A percentile compares a stretch with the other conserved stretches of the same genome.
phyloP scores from a whole-genome alignment of 2,797 vertebrate species.

The Sphaeramia orbicularis region DNA sequence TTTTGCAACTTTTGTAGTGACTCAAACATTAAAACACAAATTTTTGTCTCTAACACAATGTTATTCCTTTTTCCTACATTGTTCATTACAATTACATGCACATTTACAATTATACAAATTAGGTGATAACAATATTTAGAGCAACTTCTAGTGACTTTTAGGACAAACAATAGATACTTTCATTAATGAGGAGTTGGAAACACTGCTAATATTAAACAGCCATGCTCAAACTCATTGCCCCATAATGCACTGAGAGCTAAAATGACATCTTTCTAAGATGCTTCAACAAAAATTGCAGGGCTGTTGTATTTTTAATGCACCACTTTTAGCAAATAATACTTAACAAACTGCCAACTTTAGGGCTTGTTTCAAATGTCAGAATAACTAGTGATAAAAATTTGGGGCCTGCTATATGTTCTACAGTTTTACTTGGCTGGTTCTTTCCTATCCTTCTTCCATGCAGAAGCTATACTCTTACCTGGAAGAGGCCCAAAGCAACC shows the following conservation, averaged over 20 bases:
- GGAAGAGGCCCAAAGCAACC: conserved; percentile 29
- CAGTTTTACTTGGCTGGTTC: background rate
- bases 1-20: too few species aligned
- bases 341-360: background rate
- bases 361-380: background rate
- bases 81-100: too few species aligned
- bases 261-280: background rate
- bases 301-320: background rate
- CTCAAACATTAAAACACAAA: too few species aligned
- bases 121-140: too few species aligned
- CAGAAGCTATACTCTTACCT: conserved; percentile 31
- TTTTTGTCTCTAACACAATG: too few species aligned
- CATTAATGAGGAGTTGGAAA: too few species aligned
- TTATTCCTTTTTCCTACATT: too few species aligned
- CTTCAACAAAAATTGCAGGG: too few species aligned
- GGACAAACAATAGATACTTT: too few species aligned
- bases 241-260: background rate
- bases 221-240: background rate
- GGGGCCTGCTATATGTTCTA: conserved; percentile 18
- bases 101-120: too few species aligned
- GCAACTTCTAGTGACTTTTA: too few species aligned
- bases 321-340: background rate
- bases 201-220: background rate
- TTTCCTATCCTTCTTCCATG: conserved; percentile 15
- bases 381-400: conserved; percentile 5